Conservation (phyloP, 35 echinoderm and acorn worm species). For the Holothuria glaberrima region DNA sequence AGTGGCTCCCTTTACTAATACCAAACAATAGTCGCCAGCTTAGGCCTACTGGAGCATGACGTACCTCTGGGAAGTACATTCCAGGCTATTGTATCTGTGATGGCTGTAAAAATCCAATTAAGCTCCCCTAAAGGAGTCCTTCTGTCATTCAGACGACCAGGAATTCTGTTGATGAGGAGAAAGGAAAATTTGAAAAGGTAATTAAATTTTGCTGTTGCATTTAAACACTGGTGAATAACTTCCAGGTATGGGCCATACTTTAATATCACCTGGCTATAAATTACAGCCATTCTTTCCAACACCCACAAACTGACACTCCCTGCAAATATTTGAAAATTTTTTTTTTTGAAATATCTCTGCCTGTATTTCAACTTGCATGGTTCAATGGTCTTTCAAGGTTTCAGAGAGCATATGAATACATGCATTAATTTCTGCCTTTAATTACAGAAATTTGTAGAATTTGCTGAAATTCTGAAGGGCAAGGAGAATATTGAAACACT, state of each 20-base stretch:
- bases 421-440: too few species aligned
- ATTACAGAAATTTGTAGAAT: too few species aligned
- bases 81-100: slow-evolving; percentile 99
- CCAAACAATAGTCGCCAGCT: too few species aligned
- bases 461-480: too few species aligned
- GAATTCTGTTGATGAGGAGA: slow-evolving; percentile 55
- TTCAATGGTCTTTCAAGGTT: too few species aligned
- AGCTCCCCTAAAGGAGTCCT: slow-evolving; percentile 95
- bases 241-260: neutral
- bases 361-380: too few species aligned
- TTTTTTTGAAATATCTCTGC: neutral
- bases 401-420: too few species aligned
- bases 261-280: neutral
- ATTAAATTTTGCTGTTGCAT: neutral
- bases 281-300: neutral
- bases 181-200: neutral
- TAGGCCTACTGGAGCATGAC: neutral
- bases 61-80: slow-evolving; percentile 99
- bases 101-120: slow-evolving; percentile 99
- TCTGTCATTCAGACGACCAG: slow-evolving; percentile 95
- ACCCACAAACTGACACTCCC: neutral
- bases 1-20: too few species aligned
- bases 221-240: neutral
- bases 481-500: too few species aligned
- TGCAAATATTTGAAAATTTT: neutral